Conservation (phyloP, 2,797 vertebrate species). For the Phrynocephalus guinanensis region DNA sequence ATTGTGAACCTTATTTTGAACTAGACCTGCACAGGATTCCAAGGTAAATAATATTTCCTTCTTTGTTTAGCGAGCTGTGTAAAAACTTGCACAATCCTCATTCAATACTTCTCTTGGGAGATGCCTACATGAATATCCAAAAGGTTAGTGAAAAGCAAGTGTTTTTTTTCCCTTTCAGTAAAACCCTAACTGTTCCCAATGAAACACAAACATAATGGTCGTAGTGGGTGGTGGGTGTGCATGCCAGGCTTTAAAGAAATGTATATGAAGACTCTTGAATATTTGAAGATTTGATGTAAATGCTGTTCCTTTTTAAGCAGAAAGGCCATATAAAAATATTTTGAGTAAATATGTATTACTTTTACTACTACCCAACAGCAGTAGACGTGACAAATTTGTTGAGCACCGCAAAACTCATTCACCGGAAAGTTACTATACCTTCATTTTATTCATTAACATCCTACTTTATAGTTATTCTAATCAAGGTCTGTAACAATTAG, state of each 20-base stretch:
- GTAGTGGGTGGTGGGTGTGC: neutral
- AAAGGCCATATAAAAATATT: no score
- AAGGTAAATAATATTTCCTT: constrained; percentile 6
- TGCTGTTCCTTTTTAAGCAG: neutral
- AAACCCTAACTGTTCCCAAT: neutral
- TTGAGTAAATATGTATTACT: no score
- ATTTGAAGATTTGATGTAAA: neutral
- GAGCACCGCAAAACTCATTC: no score
- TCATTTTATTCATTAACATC: no score
- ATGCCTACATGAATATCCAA: constrained; percentile 83
- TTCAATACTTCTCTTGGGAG: constrained; percentile 78
- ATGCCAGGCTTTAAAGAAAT: neutral
- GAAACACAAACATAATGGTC: neutral
- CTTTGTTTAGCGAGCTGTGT: constrained; percentile 76
- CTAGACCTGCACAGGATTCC: neutral
- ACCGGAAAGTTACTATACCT: neutral
- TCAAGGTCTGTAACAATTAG: neutral
- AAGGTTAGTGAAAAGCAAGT: constrained; percentile 70
- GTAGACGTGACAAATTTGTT: no score
- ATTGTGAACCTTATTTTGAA: neutral
- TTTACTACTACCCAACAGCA: no score
- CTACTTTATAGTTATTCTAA: neutral
- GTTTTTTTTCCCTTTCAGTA: neutral
- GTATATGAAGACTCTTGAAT: neutral
- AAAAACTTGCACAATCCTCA: constrained; percentile 76